A percentile compares a stretch with the other conserved stretches of the same genome.
Evolutionary conservation across 2,113 vertebrate genomes (phyloP).

Genomic region (Coptodon rendalli): DNA sequence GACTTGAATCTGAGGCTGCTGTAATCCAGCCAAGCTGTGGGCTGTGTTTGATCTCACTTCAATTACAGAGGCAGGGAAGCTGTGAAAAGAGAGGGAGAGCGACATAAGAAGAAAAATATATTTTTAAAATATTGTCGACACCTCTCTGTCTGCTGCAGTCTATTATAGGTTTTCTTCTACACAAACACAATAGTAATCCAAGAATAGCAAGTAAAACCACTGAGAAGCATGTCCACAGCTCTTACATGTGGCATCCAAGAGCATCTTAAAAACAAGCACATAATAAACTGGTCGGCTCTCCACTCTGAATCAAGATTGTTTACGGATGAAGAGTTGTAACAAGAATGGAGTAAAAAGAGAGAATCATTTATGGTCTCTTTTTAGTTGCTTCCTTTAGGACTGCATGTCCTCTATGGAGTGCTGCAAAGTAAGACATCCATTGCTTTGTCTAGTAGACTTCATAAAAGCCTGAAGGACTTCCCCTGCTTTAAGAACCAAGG

Average conservation of each 20-base stretch:
- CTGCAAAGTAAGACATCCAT: background rate
- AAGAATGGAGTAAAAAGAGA: background rate
- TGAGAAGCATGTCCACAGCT: background rate
- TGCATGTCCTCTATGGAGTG: background rate
- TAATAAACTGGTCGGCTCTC: background rate
- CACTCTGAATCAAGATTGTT: background rate
- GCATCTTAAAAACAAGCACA: background rate
- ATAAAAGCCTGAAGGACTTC: background rate
- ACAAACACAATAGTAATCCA: background rate
- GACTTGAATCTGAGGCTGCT: conserved; percentile 9
- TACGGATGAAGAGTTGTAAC: background rate
- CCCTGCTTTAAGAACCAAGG: background rate
- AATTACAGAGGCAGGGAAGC: background rate
- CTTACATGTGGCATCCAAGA: background rate
- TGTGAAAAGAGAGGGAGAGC: background rate
- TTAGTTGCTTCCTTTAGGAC: background rate
- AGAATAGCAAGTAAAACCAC: conserved; percentile 14
- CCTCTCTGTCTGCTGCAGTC: background rate
- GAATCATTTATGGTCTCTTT: background rate
- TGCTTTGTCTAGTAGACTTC: background rate
- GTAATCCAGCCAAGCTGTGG: background rate
- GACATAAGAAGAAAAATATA: background rate
- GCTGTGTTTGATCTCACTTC: conserved; percentile 1
- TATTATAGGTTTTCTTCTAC: background rate
- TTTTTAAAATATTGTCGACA: background rate